These are phyloP conservation scores for Paedocypris micromegethes DNA, from an alignment of 2,797 vertebrate species.

Conservation along the genomic window DNA sequence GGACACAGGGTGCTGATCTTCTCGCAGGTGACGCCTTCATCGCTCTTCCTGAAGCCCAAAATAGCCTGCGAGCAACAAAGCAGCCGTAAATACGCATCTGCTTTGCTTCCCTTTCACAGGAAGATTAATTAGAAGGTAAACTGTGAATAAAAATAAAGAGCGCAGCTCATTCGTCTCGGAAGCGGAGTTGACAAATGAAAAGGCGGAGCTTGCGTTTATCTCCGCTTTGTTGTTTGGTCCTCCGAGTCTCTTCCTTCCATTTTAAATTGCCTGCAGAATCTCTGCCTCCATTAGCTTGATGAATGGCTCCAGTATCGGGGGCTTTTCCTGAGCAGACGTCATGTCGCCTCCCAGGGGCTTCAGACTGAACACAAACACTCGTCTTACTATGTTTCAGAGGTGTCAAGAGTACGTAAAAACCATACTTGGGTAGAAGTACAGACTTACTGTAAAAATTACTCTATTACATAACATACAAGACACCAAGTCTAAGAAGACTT, in stretches of 20 bases:
- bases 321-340: constrained; percentile 30
- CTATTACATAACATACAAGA: no score
- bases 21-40: constrained; percentile 73
- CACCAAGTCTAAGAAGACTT: no score
- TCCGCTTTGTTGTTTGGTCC: constrained; percentile 37
- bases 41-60: not conserved
- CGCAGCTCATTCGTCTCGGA: constrained; percentile 42
- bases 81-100: constrained; percentile 10
- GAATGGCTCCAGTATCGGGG: constrained; percentile 22
- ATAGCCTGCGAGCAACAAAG: constrained; percentile 17
- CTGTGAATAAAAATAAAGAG: constrained; percentile 32
- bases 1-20: constrained; percentile 97
- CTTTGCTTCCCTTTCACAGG: constrained; percentile 30
- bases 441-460: no score
- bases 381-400: constrained; percentile 1
- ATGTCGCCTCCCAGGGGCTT: constrained; percentile 22
- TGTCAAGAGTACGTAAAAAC: no score
- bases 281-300: constrained; percentile 35
- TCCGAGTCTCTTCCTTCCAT: constrained; percentile 27
- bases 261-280: constrained; percentile 31
- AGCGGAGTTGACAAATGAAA: constrained; percentile 42
- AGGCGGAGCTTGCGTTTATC: constrained; percentile 42
- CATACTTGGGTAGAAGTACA: no score
- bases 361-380: constrained; percentile 38
- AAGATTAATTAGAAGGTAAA: constrained; percentile 46